These are phyloP conservation scores for Trichoplax adhaerens DNA, from an alignment of 37 sponge, comb jelly and placozoan species.

Conservation along the genomic window DNA sequence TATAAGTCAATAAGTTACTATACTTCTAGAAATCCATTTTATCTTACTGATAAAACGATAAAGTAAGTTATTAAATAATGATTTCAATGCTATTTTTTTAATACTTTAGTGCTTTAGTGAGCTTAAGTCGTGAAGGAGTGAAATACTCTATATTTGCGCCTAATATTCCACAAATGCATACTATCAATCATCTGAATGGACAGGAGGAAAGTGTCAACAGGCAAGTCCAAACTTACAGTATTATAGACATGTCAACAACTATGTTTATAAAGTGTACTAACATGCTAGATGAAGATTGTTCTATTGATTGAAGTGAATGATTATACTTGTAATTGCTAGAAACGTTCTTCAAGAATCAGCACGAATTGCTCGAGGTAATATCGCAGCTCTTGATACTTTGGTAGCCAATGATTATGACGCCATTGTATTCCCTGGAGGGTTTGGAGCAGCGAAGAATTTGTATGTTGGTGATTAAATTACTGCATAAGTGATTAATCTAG, in stretches of 20 bases:
- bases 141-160: slow-evolving; percentile 66
- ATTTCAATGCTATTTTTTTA: too few species aligned
- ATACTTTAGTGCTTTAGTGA: slow-evolving; percentile 23
- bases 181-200: slow-evolving; percentile 58
- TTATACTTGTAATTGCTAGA: slow-evolving; percentile 15
- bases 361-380: slow-evolving; percentile 70
- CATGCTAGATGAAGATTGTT: neutral
- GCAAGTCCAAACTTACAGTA: neutral
- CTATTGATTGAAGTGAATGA: slow-evolving; percentile 1
- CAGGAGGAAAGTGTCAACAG: slow-evolving; percentile 22
- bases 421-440: slow-evolving; percentile 52
- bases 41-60: too few species aligned
- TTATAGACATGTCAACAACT: neutral
- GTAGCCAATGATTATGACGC: slow-evolving; percentile 30
- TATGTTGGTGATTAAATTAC: neutral
- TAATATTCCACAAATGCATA: slow-evolving; percentile 60
- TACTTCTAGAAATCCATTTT: too few species aligned
- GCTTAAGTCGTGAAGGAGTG: slow-evolving; percentile 43
- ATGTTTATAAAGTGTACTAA: neutral
- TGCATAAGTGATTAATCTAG: too few species aligned
- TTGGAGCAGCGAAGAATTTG: slow-evolving; percentile 93
- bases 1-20: too few species aligned
- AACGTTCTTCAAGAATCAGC: slow-evolving; percentile 79
- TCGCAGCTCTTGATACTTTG: slow-evolving; percentile 34
- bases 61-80: too few species aligned